Evolutionary conservation across 1,140 invertebrate genomes (phyloP).

Genomic region (Ceratitis capitata): DNA sequence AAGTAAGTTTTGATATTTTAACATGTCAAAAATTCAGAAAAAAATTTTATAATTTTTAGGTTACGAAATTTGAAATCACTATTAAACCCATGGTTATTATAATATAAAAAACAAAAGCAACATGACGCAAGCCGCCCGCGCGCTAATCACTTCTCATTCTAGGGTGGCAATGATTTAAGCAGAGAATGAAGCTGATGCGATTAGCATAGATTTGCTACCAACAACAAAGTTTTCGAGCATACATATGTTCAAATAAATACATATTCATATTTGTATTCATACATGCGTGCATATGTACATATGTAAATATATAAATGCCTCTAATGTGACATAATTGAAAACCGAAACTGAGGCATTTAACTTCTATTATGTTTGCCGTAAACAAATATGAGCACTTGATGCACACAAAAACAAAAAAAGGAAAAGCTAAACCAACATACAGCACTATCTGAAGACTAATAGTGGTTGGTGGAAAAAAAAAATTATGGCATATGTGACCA

Average conservation of each 20-base stretch:
- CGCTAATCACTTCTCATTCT: not conserved
- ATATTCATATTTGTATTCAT: not conserved
- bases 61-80: no score
- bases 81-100: no score
- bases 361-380: slow-evolving; percentile 44
- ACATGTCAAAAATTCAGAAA: no score
- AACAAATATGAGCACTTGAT: slow-evolving; percentile 40
- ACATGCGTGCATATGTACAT: not conserved
- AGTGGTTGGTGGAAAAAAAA: not conserved
- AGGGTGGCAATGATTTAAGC: not conserved
- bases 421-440: no score
- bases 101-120: not conserved
- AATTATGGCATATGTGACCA: slow-evolving; percentile 3
- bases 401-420: slow-evolving; percentile 47
- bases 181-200: not conserved
- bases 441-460: slow-evolving; percentile 61
- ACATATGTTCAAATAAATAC: not conserved
- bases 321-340: slow-evolving; percentile 65
- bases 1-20: no score
- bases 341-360: slow-evolving; percentile 64
- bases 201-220: not conserved
- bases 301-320: not conserved
- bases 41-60: no score
- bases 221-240: not conserved
- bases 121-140: not conserved